Base-by-base conservation (phyloP, 2,888 invertebrate species). In the Tholera decimalis region DNA sequence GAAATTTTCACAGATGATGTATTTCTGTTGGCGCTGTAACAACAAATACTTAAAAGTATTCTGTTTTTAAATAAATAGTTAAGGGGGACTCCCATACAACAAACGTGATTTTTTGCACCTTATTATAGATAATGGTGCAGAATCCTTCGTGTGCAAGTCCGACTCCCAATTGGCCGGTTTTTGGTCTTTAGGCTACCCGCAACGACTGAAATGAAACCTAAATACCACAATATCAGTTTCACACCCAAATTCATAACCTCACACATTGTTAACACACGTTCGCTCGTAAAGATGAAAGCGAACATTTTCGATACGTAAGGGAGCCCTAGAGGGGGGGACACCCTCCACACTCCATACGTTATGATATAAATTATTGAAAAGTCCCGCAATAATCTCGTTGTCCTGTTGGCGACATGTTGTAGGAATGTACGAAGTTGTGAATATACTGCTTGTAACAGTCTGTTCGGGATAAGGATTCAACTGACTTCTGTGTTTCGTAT, bases 301-400 rank as follows among this genome's bases (percentile, higher is more conserved):
- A 63, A 51, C 67, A 80, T 56, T 56, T 73, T 80, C 71, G 67
- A 79, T 73, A 71, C 66, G 58, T 69, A 70, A 69, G 71, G 67
- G 64, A 26, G 26, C 47, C 47, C 28, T 28, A 18, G 11, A 47
- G 47, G 47, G 47, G 28, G 46, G 28, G 47, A 18, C 28, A 28
- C 73, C 56, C 44, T 53, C 83, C 86, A 13, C 35, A 73, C 33
- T 65, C 47, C 64, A 86, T 88, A 83, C 87, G 90, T 90, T 89
- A 88, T 86, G 84, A 86, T 89, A 92, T 93, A 93, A 93, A 91
- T 93, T 92, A 92, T 92, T 91, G 92, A 91, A 92, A 92, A 93
- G 91, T 92, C 88, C 88, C 82, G 89, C 88, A 87, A 91, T 92
- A 92, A 92, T 92, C 88, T 84, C 67, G 64, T 57, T 72, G 67